phyloP scores from a whole-genome alignment of 2,797 vertebrate species.

The Sparus aurata region DNA sequence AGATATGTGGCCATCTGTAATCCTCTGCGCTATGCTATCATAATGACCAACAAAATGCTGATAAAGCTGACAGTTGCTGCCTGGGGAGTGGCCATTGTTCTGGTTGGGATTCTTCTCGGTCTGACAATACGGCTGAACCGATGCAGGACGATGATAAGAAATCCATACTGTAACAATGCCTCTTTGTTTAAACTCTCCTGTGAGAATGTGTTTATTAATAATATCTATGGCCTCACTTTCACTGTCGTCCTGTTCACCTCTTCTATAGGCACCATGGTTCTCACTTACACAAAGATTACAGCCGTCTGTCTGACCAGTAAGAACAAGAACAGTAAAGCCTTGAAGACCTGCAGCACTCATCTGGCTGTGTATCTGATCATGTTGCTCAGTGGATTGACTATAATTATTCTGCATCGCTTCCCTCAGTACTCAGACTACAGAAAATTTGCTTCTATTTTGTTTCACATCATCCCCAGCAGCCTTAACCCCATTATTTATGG shows the following conservation, averaged over 20 bases:
- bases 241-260: slow-evolving; percentile 59
- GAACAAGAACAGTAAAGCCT: too few relatives aligned
- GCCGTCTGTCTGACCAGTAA: too few relatives aligned
- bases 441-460: too few relatives aligned
- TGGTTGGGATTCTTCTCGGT: slow-evolving; percentile 31
- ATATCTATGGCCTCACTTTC: slow-evolving; percentile 80
- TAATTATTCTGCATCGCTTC: too few relatives aligned
- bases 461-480: too few relatives aligned
- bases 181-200: slow-evolving; percentile 53
- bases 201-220: slow-evolving; percentile 79
- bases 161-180: slow-evolving; percentile 5
- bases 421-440: too few relatives aligned
- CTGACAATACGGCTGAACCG: slow-evolving; percentile 52
- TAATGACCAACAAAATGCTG: slow-evolving; percentile 77
- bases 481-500: too few relatives aligned
- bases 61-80: slow-evolving; percentile 50
- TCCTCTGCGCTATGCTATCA: slow-evolving; percentile 77
- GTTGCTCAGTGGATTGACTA: too few relatives aligned
- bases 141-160: slow-evolving; percentile 59
- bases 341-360: too few relatives aligned
- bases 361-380: too few relatives aligned
- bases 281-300: too few relatives aligned
- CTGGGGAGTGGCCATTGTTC: slow-evolving; percentile 25
- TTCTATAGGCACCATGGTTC: neutral
- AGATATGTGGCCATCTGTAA: slow-evolving; percentile 78